Evolutionary conservation across 2,888 invertebrate genomes (phyloP), one percentile per base, ranked within the genome.

Genomic region (Deilephila elpenor): DNA sequence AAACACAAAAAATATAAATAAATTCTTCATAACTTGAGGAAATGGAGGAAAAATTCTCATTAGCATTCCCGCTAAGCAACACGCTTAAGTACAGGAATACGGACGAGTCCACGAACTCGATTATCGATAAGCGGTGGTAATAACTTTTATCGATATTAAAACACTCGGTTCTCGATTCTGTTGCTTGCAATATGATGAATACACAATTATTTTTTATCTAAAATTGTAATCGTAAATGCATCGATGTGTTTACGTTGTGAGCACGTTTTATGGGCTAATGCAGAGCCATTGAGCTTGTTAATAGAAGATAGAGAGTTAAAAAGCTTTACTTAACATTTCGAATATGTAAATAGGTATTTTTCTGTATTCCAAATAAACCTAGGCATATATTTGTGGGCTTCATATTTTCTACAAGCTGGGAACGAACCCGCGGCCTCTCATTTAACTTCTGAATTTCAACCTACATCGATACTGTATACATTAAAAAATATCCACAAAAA

Each of bases 31-130:
- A 62, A 32, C 20, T 72, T 34, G 51, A 53, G 20, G 14, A 25
- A 34, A 56, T 72, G 29, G 51, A 19, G 56, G 8, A 19, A 61
- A 72, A 61, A 6, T 11, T 11, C 44, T 71, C 51, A 29, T 71
- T 51, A 51, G 25, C 29, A n/a, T 61, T 37, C 29, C n/a, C 61
- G 17, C 17, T 11, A 37, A n/a, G 34, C 34, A 59, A 56, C 37
- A n/a, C 20, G 29, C 67, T 70, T 74, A 73, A 74, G 73, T 70
- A 71, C 34, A 71, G 60, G 74, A 77, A 77, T 78, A 80, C 75
- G 78, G 79, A 79, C 76, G 75, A 73, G 75, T 78, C 81, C 82
- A 84, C 83, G 83, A 83, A 79, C 82, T 75, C 84, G 80, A 84
- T 87, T 84, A 85, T 79, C 83, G 85, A 85, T 83, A 85, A 83